Evolutionary conservation across 2,888 invertebrate genomes (phyloP).

Genomic region (Campaea margaritaria): DNA sequence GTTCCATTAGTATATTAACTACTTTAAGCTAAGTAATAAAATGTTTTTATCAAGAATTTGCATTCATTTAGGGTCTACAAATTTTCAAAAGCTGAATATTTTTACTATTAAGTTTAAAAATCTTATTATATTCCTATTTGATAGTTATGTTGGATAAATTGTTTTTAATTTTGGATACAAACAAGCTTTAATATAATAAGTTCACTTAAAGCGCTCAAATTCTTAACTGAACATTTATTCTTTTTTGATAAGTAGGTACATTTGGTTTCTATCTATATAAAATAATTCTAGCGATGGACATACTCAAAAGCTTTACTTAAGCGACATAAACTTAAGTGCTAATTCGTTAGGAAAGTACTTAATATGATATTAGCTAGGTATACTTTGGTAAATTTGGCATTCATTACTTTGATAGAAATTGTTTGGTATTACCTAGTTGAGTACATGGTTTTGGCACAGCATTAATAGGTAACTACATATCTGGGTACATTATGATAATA

Average conservation of each 20-base stretch:
- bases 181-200: too few relatives aligned
- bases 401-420: too few relatives aligned
- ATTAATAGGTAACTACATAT: too few relatives aligned
- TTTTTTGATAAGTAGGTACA: neutral
- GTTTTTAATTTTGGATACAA: too few relatives aligned
- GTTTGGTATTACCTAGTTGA: too few relatives aligned
- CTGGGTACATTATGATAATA: too few relatives aligned
- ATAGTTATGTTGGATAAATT: too few relatives aligned
- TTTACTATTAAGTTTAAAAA: neutral
- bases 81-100: conserved; percentile 2
- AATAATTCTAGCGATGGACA: conserved; percentile 4
- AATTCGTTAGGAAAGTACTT: conserved; percentile 10
- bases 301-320: neutral
- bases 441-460: too few relatives aligned
- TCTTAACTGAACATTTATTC: too few relatives aligned
- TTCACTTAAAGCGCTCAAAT: too few relatives aligned
- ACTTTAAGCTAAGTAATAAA: neutral
- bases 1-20: conserved; percentile 9
- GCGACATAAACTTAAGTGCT: conserved; percentile 23
- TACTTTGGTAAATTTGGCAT: too few relatives aligned
- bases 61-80: conserved; percentile 6
- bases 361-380: neutral
- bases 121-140: neutral
- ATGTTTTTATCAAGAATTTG: neutral
- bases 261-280: conserved; percentile 8